phyloP scores from a whole-genome alignment of 2,888 invertebrate species.

The Tetragnatha montana region DNA sequence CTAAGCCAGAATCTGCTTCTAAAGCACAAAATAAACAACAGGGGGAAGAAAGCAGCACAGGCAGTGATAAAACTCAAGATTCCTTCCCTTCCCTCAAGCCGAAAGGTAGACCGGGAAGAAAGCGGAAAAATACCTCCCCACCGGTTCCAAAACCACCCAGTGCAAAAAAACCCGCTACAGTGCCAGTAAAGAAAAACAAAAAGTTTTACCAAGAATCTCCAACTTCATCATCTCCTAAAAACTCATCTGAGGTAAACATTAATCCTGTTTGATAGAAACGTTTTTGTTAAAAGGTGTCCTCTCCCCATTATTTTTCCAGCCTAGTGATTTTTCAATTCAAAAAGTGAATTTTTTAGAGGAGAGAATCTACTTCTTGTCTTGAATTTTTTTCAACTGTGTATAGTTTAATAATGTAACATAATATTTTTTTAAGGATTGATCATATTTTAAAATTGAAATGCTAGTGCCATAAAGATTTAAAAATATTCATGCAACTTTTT shows the following conservation, averaged over 20 bases:
- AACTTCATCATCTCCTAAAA: conserved; percentile 71
- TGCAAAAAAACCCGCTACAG: conserved; percentile 55
- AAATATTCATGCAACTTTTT: too few species aligned
- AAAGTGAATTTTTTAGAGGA: too few species aligned
- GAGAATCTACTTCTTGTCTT: too few species aligned
- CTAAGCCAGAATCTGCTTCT: conserved; percentile 1
- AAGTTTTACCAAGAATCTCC: conserved; percentile 72
- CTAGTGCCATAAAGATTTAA: too few species aligned
- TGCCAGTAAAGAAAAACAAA: conserved; percentile 66
- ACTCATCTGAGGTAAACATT: conserved; percentile 34
- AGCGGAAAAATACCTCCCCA: conserved; percentile 29
- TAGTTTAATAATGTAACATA: too few species aligned
- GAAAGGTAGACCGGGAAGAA: conserved; percentile 21
- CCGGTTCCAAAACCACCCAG: conserved; percentile 27
- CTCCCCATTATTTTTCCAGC: too few species aligned
- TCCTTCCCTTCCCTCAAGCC: conserved; percentile 27
- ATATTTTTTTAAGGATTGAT: too few species aligned
- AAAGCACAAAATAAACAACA: conserved; percentile 6
- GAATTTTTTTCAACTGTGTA: too few species aligned
- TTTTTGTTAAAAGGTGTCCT: too few species aligned
- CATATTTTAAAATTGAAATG: too few species aligned
- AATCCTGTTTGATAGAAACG: neutral
- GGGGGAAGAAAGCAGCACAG: neutral
- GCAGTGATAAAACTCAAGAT: conserved; percentile 3
- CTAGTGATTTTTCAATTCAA: too few species aligned